Base-by-base conservation (phyloP, 2,113 vertebrate genomes). In the Tautogolabrus adspersus region DNA sequence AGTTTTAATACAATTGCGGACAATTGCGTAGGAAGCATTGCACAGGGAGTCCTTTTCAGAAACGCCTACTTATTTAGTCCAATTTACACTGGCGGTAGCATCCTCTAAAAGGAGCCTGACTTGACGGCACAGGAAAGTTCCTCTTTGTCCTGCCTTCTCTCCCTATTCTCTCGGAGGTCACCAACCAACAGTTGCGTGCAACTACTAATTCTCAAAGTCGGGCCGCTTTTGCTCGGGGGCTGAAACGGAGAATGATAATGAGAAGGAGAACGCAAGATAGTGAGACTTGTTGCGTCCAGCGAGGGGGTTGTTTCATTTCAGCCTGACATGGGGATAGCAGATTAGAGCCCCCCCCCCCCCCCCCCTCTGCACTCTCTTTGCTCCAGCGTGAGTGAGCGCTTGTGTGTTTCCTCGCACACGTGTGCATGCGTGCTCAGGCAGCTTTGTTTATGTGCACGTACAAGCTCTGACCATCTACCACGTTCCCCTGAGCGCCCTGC, bases 241-340 rank as follows among this genome's bases (percentile, higher is more conserved):
- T 66, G 58, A 58, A 69, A 57, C 37, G 60, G 40, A 70, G 66
- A 64, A 71, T 38, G 38, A 65, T 49, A 26, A 2, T 38, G 38
- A 65, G 54, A 26, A 2, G 2, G 26, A 26, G n/a, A 68, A 60
- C 6, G 49, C 19, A 10, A 73, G 80, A 76, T 18, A 52, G 56
- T 15, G 82, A 78, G 74, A 85, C 83, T 86, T 88, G 84, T 90
- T 90, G 79, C 72, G 5, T 71, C 68, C 71, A 64, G 76, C 64
- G 1, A 40, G 38, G 22, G 77, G 56, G 30, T 78, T 62, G 69
- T 84, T 75, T 83, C 70, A 83, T 82, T 84, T 77, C 79, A 84
- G 47, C n/a, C 59, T 38, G 81, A 87, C 74, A 69, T 56, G 66
- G 78, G 30, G 69, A 84, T 66, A 61, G 54, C 73, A 81, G 75